These are phyloP conservation scores for Clarias fuscus DNA, from an alignment of 2,797 vertebrate genomes.

Conservation along the genomic window DNA sequence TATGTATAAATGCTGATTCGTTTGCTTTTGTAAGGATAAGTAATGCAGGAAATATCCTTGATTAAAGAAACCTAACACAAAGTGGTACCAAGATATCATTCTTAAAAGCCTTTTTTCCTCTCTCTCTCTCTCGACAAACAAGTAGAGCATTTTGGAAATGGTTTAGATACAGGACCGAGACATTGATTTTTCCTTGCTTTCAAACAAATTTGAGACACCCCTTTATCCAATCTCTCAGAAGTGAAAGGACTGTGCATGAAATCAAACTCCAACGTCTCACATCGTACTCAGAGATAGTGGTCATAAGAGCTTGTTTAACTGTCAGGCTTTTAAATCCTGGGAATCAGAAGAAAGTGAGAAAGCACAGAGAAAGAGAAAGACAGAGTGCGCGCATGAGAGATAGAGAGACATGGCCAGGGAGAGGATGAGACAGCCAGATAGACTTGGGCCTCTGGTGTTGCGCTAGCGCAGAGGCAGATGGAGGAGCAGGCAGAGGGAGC, in stretches of 20 bases:
- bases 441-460: constrained; percentile 28
- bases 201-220: constrained; percentile 24
- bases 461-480: constrained; percentile 35
- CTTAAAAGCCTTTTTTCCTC: neutral
- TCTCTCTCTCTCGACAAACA: constrained; percentile 17
- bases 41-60: neutral
- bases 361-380: neutral
- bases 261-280: constrained; percentile 25
- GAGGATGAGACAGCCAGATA: neutral
- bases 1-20: neutral
- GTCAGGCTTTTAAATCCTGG: constrained; percentile 19
- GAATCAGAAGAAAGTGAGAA: constrained; percentile 5
- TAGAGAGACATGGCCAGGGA: neutral
- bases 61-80: neutral
- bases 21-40: neutral
- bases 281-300: constrained; percentile 28
- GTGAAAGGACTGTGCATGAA: constrained; percentile 21
- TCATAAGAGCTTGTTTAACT: constrained; percentile 42
- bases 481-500: constrained; percentile 36
- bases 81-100: neutral
- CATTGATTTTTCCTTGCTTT: constrained; percentile 30
- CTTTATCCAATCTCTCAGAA: constrained; percentile 31
- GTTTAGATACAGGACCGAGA: constrained; percentile 2
- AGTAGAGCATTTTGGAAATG: neutral
- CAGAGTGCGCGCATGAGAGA: neutral